phyloP scores from a whole-genome alignment of 23 tunicate genomes.

The Corella eumyota region DNA sequence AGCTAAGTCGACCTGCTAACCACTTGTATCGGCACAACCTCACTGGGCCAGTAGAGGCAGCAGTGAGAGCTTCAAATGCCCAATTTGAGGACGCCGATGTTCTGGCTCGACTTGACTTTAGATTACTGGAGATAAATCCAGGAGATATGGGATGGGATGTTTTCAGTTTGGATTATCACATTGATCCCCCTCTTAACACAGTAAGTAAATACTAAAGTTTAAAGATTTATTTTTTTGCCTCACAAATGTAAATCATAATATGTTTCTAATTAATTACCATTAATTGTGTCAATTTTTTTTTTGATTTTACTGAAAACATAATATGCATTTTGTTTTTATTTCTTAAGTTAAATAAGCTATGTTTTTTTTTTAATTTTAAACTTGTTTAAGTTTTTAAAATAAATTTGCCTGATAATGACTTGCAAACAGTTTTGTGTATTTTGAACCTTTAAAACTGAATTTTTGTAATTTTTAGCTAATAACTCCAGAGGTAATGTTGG shows the following conservation, averaged over 20 bases:
- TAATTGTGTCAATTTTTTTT: too few relatives aligned
- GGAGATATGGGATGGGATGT: slow-evolving; percentile 98
- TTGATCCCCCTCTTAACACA: slow-evolving; percentile 81
- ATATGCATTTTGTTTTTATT: too few relatives aligned
- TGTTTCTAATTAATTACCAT: too few relatives aligned
- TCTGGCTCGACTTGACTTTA: slow-evolving; percentile 66
- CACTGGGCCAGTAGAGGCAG: slow-evolving; percentile 77
- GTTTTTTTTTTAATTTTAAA: too few relatives aligned
- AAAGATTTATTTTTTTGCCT: not conserved
- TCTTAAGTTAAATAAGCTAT: too few relatives aligned
- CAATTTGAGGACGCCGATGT: slow-evolving; percentile 96
- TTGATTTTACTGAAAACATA: too few relatives aligned
- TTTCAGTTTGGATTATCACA: slow-evolving; percentile 83
- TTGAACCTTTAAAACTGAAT: too few relatives aligned
- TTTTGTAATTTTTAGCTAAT: slow-evolving; percentile 44
- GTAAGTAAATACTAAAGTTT: slow-evolving; percentile 19
- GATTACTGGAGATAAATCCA: slow-evolving; percentile 78
- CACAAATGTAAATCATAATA: too few relatives aligned
- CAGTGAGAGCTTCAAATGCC: slow-evolving; percentile 76
- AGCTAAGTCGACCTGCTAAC: slow-evolving; percentile 70
- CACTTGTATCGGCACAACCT: slow-evolving; percentile 80
- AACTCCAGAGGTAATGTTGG: slow-evolving; percentile 82
- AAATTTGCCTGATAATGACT: too few relatives aligned
- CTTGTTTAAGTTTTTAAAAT: too few relatives aligned
- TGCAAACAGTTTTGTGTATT: too few relatives aligned